These are phyloP conservation scores for Xylophagus ater DNA, from an alignment of 2,888 invertebrate genomes.

Conservation along the genomic window DNA sequence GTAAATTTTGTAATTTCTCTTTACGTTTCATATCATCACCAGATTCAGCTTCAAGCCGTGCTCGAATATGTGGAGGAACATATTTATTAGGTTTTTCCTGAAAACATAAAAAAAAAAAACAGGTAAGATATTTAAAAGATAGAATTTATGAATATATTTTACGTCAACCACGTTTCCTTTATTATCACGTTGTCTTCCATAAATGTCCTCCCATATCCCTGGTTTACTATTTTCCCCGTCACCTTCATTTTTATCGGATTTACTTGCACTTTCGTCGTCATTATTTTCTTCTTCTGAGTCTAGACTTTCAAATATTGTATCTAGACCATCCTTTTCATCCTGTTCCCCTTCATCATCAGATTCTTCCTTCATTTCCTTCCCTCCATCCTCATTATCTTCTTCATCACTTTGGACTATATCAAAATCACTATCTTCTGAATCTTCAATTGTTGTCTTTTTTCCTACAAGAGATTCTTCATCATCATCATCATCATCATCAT, in stretches of 20 bases:
- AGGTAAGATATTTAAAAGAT: constrained; percentile 2
- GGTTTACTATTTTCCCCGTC: constrained; percentile 9
- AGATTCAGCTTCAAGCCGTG: constrained; percentile 38
- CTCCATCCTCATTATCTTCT: neutral
- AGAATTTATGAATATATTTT: constrained; percentile 20
- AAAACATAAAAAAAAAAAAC: constrained; percentile 16
- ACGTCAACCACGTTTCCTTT: constrained; percentile 66
- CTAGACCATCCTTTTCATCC: too few relatives aligned
- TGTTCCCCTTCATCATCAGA: constrained; percentile 2
- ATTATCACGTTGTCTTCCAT: constrained; percentile 72
- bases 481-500: constrained; percentile 10
- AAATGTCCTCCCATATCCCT: constrained; percentile 76
- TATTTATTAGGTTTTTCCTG: constrained; percentile 50
- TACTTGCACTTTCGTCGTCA: constrained; percentile 8
- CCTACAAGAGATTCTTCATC: constrained; percentile 7
- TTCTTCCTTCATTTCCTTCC: neutral
- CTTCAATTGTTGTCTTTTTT: constrained; percentile 16
- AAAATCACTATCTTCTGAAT: constrained; percentile 19
- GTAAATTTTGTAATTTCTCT: constrained; percentile 54
- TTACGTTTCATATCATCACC: constrained; percentile 37
- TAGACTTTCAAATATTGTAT: constrained; percentile 14
- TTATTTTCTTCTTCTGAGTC: constrained; percentile 14
- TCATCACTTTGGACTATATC: constrained; percentile 12
- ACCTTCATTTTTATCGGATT: constrained; percentile 1
- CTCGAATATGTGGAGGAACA: constrained; percentile 71